phyloP scores from a whole-genome alignment of 2,888 invertebrate genomes.

The Aromia moschata region DNA sequence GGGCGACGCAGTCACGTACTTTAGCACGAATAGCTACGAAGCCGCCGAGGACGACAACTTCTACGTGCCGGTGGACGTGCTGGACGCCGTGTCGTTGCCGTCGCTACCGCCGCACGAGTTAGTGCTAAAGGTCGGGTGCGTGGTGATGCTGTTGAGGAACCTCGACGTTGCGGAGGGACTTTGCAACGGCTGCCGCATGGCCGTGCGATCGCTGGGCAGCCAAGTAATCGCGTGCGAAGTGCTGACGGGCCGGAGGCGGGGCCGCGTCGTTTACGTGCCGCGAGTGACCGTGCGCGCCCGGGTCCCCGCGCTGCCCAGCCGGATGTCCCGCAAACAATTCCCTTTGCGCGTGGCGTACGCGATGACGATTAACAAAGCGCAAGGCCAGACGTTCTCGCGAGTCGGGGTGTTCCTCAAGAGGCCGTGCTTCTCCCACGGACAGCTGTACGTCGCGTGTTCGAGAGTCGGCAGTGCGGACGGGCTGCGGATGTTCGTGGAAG shows the following conservation, averaged over 20 bases:
- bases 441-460: slow-evolving; percentile 40
- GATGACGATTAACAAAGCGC: slow-evolving; percentile 44
- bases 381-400: slow-evolving; percentile 40
- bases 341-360: slow-evolving; percentile 39
- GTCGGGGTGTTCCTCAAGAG: slow-evolving; percentile 34
- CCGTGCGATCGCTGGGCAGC: slow-evolving; percentile 3
- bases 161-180: slow-evolving; percentile 35
- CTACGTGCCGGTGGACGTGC: slow-evolving; percentile 25
- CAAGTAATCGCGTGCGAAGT: slow-evolving; percentile 9
- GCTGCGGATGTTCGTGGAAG: neutral
- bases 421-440: slow-evolving; percentile 40
- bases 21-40: slow-evolving; percentile 24
- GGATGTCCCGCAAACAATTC: slow-evolving; percentile 33
- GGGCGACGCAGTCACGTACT: slow-evolving; percentile 22
- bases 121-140: slow-evolving; percentile 36
- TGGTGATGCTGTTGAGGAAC: slow-evolving; percentile 46
- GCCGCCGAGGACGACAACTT: slow-evolving; percentile 21
- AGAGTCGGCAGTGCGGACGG: slow-evolving; percentile 20
- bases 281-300: neutral
- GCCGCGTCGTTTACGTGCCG: slow-evolving; percentile 22
- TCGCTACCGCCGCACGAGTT: slow-evolving; percentile 43
- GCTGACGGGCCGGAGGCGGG: slow-evolving; percentile 19
- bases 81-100: slow-evolving; percentile 34
- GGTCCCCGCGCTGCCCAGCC: neutral
- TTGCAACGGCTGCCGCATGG: slow-evolving; percentile 40